These are phyloP conservation scores for Geopemphigus sp. DNA, from an alignment of 1,140 invertebrate genomes.

Conservation along the genomic window DNA sequence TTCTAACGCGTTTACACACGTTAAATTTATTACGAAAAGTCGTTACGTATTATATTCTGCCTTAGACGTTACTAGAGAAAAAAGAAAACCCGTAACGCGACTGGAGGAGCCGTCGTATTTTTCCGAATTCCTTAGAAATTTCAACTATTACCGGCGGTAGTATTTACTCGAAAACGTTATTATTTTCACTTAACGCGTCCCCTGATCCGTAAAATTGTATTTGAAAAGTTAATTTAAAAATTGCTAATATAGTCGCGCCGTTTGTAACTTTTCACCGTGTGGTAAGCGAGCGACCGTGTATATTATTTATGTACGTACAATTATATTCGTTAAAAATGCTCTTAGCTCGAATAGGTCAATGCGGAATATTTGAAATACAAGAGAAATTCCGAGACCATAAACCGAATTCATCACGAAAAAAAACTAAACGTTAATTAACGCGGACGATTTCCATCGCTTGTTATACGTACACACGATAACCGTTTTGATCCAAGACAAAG, in stretches of 20 bases:
- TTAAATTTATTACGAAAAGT: no score
- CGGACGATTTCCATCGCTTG: conserved; percentile 4
- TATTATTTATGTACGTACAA: background rate
- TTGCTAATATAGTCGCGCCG: background rate
- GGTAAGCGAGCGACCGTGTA: background rate
- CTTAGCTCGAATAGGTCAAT: background rate
- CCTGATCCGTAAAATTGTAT: conserved; percentile 9
- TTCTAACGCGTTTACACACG: no score
- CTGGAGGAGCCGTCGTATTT: no score
- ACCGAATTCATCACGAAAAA: conserved; percentile 15
- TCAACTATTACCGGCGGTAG: no score
- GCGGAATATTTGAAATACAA: background rate
- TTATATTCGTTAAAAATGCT: conserved; percentile 25
- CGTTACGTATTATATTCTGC: no score
- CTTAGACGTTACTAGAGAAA: no score
- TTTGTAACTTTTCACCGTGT: background rate
- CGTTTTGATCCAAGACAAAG: conserved; percentile 20
- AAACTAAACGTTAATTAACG: conserved; percentile 28
- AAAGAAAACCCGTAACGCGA: no score
- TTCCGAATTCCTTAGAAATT: no score
- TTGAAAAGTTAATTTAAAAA: conserved; percentile 14
- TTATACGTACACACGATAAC: conserved; percentile 19
- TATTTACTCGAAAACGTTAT: background rate
- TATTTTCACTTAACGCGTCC: background rate
- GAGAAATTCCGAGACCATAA: conserved; percentile 22